Base-by-base conservation (phyloP, 1,140 invertebrate species). In the Epicauta chinensis region DNA sequence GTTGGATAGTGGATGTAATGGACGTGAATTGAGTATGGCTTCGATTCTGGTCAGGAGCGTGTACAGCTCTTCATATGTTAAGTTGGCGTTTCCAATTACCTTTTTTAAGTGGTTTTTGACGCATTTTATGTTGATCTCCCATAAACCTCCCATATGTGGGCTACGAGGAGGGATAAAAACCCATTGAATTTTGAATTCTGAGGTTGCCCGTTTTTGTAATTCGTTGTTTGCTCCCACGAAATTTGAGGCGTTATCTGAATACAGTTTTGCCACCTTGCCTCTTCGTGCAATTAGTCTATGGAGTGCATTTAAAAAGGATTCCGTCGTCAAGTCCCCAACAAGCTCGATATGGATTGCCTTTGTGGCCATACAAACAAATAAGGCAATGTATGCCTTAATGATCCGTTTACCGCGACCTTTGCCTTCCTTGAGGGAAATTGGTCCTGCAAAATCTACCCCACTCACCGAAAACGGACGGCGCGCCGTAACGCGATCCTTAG, bases 291-390 rank as follows among this genome's bases (percentile, higher is more conserved):
- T 55, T 46, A 73, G 71, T 23, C 66, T 37, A n/a, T 45, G 29
- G 2, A 72, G 43, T n/a, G n/a, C n/a, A n/a, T n/a, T n/a, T n/a
- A n/a, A n/a, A n/a, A n/a, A n/a, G n/a, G n/a, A n/a, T n/a, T n/a
- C 60, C 54, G 31, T 56, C 51, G 59, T 59, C 11, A 69, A 16
- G 38, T 63, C 53, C 9, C 13, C 49, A 0, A 70, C 67, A 2
- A 66, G 2, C 53, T 73, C 69, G 7, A 71, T 30, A 49, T 73
- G 69, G 3, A 69, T 52, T 3, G 62, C 65, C 17, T 58, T 56
- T 3, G 64, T 68, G 0, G 56, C 38, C 5, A 66, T 56, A 38
- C 68, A 73, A 2, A 69, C 56, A 51, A 71, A 70, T 3, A 68
- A 15, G 14, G 38, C 31, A n/a, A 68, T 36, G 17, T 67, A 71